Conservation (phyloP, 2,797 vertebrate species). For the Scolopax rusticola region DNA sequence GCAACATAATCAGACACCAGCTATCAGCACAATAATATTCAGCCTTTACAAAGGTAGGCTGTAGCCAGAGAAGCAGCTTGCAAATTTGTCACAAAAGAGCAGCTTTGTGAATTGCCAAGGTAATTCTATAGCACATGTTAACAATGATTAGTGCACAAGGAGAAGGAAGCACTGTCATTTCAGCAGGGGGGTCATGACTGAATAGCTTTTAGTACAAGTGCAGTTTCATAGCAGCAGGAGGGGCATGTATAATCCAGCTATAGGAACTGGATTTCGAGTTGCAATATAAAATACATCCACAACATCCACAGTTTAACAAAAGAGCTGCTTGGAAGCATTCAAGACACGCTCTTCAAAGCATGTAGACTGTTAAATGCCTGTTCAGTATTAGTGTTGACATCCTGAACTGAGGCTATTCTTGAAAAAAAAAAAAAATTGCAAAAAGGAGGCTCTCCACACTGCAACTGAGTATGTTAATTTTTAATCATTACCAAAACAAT, state of each 20-base stretch:
- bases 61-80: not conserved
- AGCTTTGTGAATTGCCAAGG: not conserved
- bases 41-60: not conserved
- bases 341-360: not conserved
- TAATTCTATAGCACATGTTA: not conserved
- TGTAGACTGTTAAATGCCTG: not conserved
- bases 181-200: not conserved
- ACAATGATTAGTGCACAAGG: not conserved
- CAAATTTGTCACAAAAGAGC: not conserved
- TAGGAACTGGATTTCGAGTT: not conserved
- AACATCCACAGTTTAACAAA: not conserved
- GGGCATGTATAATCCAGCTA: not conserved
- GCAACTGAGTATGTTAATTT: not conserved
- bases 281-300: not conserved
- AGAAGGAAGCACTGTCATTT: not conserved
- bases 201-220: not conserved
- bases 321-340: not conserved
- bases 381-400: not conserved
- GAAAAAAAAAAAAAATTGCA: not conserved
- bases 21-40: not conserved
- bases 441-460: not conserved
- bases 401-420: not conserved
- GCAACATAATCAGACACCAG: not conserved
- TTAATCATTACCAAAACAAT: not conserved
- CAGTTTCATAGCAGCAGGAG: not conserved